These are phyloP conservation scores for Megastigmus dorsalis DNA, from an alignment of 2,888 invertebrate genomes.

Conservation along the genomic window DNA sequence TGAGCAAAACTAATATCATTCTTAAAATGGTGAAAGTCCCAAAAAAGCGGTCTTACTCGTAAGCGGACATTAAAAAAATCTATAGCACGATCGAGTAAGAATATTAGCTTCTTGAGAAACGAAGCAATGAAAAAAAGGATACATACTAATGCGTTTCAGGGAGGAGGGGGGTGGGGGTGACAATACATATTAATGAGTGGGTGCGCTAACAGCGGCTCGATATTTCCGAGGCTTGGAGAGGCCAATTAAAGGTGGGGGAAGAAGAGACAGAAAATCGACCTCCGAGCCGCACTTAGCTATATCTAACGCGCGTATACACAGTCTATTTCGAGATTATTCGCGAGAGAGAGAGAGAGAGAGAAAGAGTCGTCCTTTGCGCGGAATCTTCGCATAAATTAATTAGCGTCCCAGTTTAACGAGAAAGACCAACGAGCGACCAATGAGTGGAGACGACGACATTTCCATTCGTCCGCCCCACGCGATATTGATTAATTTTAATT, in stretches of 20 bases:
- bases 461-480: slow-evolving; percentile 20
- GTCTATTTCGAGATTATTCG: slow-evolving; percentile 45
- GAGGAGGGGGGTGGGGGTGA: background rate
- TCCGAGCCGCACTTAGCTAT: background rate
- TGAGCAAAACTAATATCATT: too few species aligned
- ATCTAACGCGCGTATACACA: background rate
- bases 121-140: slow-evolving; percentile 1
- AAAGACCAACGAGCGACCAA: slow-evolving; percentile 1
- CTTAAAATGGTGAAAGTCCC: too few species aligned
- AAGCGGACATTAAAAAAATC: too few species aligned
- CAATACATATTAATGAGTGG: slow-evolving; percentile 50
- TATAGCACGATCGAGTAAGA: too few species aligned
- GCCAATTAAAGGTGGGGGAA: slow-evolving; percentile 41
- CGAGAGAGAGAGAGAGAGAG: background rate
- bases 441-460: background rate
- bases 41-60: too few species aligned
- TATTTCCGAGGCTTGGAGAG: slow-evolving; percentile 47
- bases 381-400: slow-evolving; percentile 51
- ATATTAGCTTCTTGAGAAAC: background rate
- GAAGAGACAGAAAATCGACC: background rate
- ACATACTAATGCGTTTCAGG: slow-evolving; percentile 15
- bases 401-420: slow-evolving; percentile 48
- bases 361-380: slow-evolving; percentile 27
- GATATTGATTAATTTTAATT: slow-evolving; percentile 51
- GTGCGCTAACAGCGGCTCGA: slow-evolving; percentile 23